Percentiles rank a stretch among this genome's conserved stretches.
phyloP scores from a whole-genome alignment of 23 tunicate species.

The Trididemnum nubilum region DNA sequence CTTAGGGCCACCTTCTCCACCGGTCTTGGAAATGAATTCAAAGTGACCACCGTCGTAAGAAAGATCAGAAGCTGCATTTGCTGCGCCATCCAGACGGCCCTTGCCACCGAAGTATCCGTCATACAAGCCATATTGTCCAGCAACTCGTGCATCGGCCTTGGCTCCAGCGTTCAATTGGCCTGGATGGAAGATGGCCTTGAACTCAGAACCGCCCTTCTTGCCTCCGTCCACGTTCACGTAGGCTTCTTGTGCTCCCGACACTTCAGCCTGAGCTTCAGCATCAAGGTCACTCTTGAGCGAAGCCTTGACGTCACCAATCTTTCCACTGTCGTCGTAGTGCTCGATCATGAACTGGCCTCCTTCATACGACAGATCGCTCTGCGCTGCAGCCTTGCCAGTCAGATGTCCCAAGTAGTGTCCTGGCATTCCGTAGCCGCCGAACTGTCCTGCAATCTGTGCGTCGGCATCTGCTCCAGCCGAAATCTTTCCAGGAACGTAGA shows the following conservation, averaged over 20 bases:
- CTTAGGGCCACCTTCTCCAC: not conserved
- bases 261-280: not conserved
- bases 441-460: not conserved
- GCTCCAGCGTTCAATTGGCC: not conserved
- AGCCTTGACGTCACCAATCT: not conserved
- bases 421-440: conserved; percentile 1
- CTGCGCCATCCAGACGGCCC: not conserved
- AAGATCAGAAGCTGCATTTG: not conserved
- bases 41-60: not conserved
- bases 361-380: not conserved
- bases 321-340: not conserved
- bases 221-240: not conserved
- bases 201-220: not conserved
- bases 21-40: not conserved
- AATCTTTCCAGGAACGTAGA: not conserved
- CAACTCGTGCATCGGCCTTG: not conserved
- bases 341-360: not conserved
- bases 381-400: not conserved
- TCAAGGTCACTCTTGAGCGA: not conserved
- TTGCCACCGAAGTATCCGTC: not conserved
- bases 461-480: not conserved
- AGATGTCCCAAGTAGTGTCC: not conserved
- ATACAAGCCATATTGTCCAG: not conserved
- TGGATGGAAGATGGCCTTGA: not conserved
- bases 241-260: not conserved